Base-by-base conservation (phyloP, 2,797 vertebrate genomes). In the Sebastes elongatus region DNA sequence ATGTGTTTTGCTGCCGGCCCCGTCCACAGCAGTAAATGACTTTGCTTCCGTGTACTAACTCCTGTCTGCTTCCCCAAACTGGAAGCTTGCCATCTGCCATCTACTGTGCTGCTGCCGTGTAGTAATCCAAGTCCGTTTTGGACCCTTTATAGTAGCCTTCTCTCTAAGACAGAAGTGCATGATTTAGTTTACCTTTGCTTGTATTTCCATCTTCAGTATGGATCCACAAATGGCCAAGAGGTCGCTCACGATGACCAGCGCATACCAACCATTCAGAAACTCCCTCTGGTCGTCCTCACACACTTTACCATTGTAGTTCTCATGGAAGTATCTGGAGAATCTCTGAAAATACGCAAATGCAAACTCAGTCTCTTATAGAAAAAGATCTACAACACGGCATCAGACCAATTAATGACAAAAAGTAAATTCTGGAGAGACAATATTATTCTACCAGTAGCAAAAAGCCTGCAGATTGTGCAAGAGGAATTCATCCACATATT, bases 151-250 rank as follows among this genome's bases (percentile, higher is more conserved):
- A 35, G 7, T n/a, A 32, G 8, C 5, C 0, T 13, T 16, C 14
- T 53, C 27, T 20, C 35, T 2, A 10, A 6, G 5, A 25, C 3
- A 13, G 8, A 53, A 7, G 32, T 7, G 25, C 2, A 32, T 9
- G 4, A 60, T 52, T 33, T 0, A 13, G 13, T 57, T 84, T 90
- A 99, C 99, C 97, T 99, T 99, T 63, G 97, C 95, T 89, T 98
- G 97, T 93, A 99, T 99, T 95, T 99, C 97, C 97, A 99, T 99
- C 93, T 99, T 99, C 87, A 99, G 89, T 89, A 99, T 94, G 27
- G 98, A 98, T 30, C 99, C 99, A 68, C 96, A 86, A 67, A 99
- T 96, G 35, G 98, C 97, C 96, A 99, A 91, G 27, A 97, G 84
- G 86, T 99, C 99, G 3, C 99, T 99, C 93, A 97, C 72, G 0